These are phyloP conservation scores for Sialis lutaria DNA, from an alignment of 2,888 invertebrate species.

Conservation along the genomic window DNA sequence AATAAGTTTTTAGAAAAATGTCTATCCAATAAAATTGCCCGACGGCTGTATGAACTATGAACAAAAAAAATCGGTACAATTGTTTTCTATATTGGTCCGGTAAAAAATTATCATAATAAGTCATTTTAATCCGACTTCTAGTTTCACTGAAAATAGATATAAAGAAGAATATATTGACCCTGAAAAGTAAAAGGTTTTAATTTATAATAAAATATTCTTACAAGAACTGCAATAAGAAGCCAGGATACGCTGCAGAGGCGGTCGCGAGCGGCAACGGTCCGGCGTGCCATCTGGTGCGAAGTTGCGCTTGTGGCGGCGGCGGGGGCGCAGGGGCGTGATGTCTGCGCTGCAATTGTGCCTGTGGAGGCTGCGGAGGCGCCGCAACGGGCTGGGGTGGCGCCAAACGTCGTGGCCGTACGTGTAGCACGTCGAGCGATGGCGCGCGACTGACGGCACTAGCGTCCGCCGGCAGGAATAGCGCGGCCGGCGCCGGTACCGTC, in stretches of 20 bases:
- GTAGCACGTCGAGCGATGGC: conserved; percentile 25
- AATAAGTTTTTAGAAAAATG: too few relatives aligned
- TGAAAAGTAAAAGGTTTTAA: too few relatives aligned
- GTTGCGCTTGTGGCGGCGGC: too few relatives aligned
- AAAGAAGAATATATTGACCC: too few relatives aligned
- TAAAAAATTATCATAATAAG: too few relatives aligned
- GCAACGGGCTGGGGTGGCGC: conserved; percentile 15
- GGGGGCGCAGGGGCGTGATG: conserved; percentile 22
- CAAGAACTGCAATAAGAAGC: conserved; percentile 74
- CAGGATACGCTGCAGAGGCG: conserved; percentile 41
- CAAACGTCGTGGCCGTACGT: conserved; percentile 19
- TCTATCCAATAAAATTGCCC: too few relatives aligned
- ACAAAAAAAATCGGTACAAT: too few relatives aligned
- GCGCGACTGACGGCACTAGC: conserved; percentile 18
- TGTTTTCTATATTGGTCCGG: too few relatives aligned
- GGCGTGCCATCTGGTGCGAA: conserved; percentile 28
- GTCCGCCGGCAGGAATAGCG: conserved; percentile 20
- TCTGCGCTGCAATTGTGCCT: conserved; percentile 18
- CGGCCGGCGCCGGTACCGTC: conserved; percentile 9
- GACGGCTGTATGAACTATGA: too few relatives aligned
- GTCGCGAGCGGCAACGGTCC: conserved; percentile 30
- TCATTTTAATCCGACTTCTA: too few relatives aligned
- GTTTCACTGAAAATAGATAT: too few relatives aligned
- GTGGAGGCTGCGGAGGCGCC: conserved; percentile 10
- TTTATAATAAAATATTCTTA: too few relatives aligned